Base-by-base conservation (phyloP, 2,797 vertebrate genomes). In the Antrozous pallidus region DNA sequence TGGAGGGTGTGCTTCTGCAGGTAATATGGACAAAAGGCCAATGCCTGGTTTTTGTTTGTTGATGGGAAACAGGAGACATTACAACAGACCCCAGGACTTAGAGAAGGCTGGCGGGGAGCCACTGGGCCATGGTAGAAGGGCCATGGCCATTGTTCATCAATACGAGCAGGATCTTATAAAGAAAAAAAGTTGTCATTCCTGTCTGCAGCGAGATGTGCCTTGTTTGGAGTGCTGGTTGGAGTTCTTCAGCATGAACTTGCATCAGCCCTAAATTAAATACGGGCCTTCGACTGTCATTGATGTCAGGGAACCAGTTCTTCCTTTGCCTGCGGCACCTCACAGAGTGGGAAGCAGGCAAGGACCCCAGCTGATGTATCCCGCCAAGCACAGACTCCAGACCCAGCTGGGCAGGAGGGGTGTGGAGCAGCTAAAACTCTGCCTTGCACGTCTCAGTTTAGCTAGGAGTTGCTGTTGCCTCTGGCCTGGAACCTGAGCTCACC, bases 21-120 rank as follows among this genome's bases (percentile, higher is more conserved):
- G 88, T 93, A 81, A 90, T 22, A 28, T 6, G 28, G 77, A 56
- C 77, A 77, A 69, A 91, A 95, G 91, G 83, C 78, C 87, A 90
- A 42, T 69, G 17, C 67, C 3, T 8, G 70, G 45, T 51, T 82
- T 83, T 69, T 94, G 17, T 18, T 38, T 81, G 80, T 70, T 94
- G 78, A 28, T 94, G 77, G 40, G 88, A 75, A 88, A 33, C 10
- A 73, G 28, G 51, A 91, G 78, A 54, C 77, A 56, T 73, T 45
- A 78, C 87, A 74, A 49, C 38, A 95, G 78, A 86, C 65, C 40
- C 18, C 42, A 11, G 33, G 56, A 67, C 91, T 94, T 82, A 63
- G 67, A 49, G 45, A 83, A 69, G 49, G 26, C 45, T 61, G 71
- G 63, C 6, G 5, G 74, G 70, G 45, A 77, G 65, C 69, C 65